Evolutionary conservation across 1,140 invertebrate species (phyloP).

Genomic region (Halesus radiatus): DNA sequence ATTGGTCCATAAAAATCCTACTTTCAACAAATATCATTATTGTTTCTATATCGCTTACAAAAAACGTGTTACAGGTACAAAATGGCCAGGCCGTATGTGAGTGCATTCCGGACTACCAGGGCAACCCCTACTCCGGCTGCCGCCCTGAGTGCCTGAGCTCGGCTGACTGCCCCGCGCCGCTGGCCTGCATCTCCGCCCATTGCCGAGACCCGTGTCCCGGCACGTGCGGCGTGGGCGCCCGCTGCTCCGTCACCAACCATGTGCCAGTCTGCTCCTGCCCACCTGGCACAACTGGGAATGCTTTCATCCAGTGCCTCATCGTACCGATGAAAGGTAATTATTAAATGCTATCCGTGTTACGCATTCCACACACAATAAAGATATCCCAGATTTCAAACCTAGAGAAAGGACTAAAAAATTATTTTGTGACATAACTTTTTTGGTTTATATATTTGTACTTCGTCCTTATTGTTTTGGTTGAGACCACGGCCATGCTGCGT

Average conservation of each 20-base stretch:
- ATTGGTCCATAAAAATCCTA: no score
- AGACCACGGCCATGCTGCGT: no score
- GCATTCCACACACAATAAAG: no score
- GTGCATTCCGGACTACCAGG: constrained; percentile 81
- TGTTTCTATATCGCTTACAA: no score
- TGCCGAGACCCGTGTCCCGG: constrained; percentile 74
- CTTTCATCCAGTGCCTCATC: constrained; percentile 74
- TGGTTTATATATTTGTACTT: no score
- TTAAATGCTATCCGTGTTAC: no score
- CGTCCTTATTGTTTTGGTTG: no score
- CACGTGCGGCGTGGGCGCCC: constrained; percentile 77
- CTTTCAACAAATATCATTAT: no score
- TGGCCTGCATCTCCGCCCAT: constrained; percentile 72
- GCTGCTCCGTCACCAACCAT: constrained; percentile 78
- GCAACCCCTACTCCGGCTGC: constrained; percentile 81
- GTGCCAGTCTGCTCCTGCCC: constrained; percentile 80
- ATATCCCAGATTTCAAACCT: no score
- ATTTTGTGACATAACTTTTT: no score
- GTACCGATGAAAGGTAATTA: constrained; percentile 44
- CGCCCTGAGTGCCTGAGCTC: constrained; percentile 74
- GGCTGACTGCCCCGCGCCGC: constrained; percentile 71
- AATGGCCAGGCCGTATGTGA: constrained; percentile 73
- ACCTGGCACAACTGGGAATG: constrained; percentile 82
- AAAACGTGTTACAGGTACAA: constrained; percentile 54
- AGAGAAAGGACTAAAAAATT: no score